Evolutionary conservation across 2,113 vertebrate species (phyloP).

Genomic region (Sterna hirundo): DNA sequence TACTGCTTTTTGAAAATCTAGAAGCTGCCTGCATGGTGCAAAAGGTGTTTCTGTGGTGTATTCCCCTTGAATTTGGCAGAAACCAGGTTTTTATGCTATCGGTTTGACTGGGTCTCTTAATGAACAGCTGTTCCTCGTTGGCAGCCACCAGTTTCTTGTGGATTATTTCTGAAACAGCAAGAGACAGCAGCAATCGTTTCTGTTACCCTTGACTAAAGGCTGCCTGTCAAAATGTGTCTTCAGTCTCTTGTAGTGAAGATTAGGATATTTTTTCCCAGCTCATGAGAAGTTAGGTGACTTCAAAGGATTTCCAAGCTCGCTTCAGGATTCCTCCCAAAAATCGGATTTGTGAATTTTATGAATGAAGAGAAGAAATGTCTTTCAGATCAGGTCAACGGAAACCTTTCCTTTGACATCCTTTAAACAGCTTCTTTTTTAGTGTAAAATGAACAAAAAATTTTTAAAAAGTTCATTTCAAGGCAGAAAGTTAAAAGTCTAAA

Average conservation of each 20-base stretch:
- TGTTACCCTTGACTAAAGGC: constrained; percentile 20
- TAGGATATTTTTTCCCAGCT: not conserved
- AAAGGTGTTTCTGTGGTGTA: not conserved
- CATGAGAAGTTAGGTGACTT: not conserved
- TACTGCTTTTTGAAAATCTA: not conserved
- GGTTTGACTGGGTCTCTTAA: constrained; percentile 5
- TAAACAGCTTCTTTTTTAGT: not conserved
- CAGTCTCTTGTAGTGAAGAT: not conserved
- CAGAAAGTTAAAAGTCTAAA: not conserved
- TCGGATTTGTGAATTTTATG: not conserved
- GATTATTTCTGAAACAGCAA: constrained; percentile 41
- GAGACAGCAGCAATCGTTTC: constrained; percentile 25
- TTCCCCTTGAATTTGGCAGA: not conserved
- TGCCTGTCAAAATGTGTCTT: not conserved
- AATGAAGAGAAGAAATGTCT: not conserved
- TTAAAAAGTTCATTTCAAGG: not conserved
- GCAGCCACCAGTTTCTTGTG: constrained; percentile 9
- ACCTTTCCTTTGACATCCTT: not conserved
- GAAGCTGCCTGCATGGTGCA: not conserved
- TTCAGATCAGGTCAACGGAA: not conserved
- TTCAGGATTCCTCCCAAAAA: not conserved
- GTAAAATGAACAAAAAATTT: not conserved
- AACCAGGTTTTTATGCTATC: not conserved
- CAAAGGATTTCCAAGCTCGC: not conserved
- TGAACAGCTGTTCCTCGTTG: constrained; percentile 25